These are phyloP conservation scores for Cottoperca gobio DNA, from an alignment of 2,797 vertebrate species.

Conservation along the genomic window DNA sequence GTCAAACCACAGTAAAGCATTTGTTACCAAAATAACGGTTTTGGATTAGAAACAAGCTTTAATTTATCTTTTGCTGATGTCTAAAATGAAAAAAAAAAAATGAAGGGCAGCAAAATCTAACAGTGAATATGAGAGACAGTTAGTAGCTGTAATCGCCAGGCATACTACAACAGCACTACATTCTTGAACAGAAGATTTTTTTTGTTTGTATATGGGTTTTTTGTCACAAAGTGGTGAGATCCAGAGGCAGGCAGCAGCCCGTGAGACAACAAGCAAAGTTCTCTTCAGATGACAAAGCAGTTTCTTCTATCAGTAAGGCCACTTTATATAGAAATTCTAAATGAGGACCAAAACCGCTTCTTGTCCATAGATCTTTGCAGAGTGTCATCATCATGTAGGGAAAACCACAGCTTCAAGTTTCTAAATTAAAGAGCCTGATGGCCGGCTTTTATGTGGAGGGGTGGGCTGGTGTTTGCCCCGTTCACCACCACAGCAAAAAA, in stretches of 20 bases:
- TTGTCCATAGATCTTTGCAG: constrained; percentile 84
- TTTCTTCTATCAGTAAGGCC: constrained; percentile 91
- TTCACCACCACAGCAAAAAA: constrained; percentile 81
- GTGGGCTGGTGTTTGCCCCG: constrained; percentile 78
- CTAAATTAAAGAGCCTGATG: constrained; percentile 86
- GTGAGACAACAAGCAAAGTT: constrained; percentile 75
- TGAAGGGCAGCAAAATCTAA: constrained; percentile 55
- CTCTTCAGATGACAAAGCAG: constrained; percentile 85
- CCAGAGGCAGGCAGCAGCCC: constrained; percentile 81
- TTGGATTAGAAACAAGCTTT: constrained; percentile 75
- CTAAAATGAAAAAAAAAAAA: constrained; percentile 58
- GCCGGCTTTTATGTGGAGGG: constrained; percentile 80
- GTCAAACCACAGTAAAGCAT: constrained; percentile 48
- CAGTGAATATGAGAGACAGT: constrained; percentile 66
- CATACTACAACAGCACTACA: constrained; percentile 89
- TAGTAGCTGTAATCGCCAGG: constrained; percentile 69
- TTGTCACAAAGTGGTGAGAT: constrained; percentile 80
- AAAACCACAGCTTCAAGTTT: constrained; percentile 69
- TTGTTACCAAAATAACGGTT: constrained; percentile 41
- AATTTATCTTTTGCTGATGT: constrained; percentile 67
- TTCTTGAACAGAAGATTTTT: constrained; percentile 70
- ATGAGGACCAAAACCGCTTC: constrained; percentile 87
- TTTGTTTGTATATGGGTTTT: constrained; percentile 45
- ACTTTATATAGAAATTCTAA: constrained; percentile 92
- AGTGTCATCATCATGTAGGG: constrained; percentile 57